Conservation (phyloP, 1,140 invertebrate species). For the Atopsyche davidsoni region DNA sequence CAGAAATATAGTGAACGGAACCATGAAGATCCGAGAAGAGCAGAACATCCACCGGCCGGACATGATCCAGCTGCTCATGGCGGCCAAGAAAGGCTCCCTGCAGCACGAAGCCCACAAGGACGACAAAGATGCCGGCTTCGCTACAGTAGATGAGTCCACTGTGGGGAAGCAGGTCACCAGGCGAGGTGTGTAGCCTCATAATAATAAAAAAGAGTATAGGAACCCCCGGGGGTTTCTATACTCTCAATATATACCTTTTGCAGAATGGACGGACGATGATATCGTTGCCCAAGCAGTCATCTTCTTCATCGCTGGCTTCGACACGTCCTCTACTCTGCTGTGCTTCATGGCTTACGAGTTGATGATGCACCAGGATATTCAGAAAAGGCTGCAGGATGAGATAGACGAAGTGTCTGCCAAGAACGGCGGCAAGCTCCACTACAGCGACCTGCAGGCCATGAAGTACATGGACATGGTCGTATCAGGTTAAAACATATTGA, state of each 20-base stretch:
- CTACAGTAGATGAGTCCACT: conserved; percentile 33
- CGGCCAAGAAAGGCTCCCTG: conserved; percentile 27
- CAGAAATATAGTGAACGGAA: conserved; percentile 25
- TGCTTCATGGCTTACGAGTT: conserved; percentile 40
- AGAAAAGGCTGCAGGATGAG: conserved; percentile 41
- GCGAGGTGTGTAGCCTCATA: conserved; percentile 6
- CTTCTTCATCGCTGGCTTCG: conserved; percentile 46
- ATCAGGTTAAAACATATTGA: conserved; percentile 32
- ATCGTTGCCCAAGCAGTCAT: conserved; percentile 39
- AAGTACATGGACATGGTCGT: conserved; percentile 54
- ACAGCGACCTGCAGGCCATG: conserved; percentile 46
- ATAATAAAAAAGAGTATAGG: no score
- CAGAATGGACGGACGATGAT: conserved; percentile 46
- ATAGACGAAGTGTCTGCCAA: conserved; percentile 31
- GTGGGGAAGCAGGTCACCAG: conserved; percentile 21
- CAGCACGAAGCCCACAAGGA: conserved; percentile 32
- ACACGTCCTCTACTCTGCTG: conserved; percentile 33
- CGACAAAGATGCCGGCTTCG: conserved; percentile 31
- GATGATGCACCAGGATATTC: conserved; percentile 48
- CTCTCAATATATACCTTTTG: conserved; percentile 3
- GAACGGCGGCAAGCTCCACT: conserved; percentile 31
- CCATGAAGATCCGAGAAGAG: conserved; percentile 30
- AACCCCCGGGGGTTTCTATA: no score
- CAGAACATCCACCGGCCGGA: conserved; percentile 31
- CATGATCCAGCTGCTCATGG: conserved; percentile 38